Base-by-base conservation (phyloP, 2,797 vertebrate genomes). In the Bucorvus abyssinicus region DNA sequence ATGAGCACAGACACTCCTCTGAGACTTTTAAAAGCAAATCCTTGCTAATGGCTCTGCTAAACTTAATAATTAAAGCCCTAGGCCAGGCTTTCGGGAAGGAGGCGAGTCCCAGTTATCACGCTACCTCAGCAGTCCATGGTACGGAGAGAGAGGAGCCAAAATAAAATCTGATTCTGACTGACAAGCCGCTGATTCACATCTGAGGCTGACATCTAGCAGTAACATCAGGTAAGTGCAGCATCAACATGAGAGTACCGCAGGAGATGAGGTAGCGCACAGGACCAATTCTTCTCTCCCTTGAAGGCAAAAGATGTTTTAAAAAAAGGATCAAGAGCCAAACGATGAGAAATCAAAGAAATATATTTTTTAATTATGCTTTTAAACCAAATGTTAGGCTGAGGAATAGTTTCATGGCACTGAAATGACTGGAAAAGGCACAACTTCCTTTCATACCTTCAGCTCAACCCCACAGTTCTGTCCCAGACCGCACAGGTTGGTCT, bases 141-240 rank as follows among this genome's bases (percentile, higher is more conserved):
- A 52, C 53, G 9, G n/a, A 49, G 53, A 84, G n/a, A 27, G 3
- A 6, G 63, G 70, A 36, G 76, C 45, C 20, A 82, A 75, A 95
- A 93, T 59, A 77, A 74, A 57, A 85, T 32, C 44, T 71, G 57
- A 61, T 47, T 36, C 36, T 84, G 94, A 95, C 55, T 91, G 94
- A 93, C 88, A 89, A 73, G 67, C 2, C 53, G 42, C 27, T 32
- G 76, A 79, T 56, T 67, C 92, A 90, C 86, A 95, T 94, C 94
- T 93, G 94, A 96, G 95, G 78, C 94, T 95, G 96, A 95, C 95
- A 95, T 89, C 95, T 95, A 96, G 94, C 96, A 95, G 87, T 94
- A 78, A 85, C n/a, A 83, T 9, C 95, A 97, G 80, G 93, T 85
- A 96, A 96, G 87, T 91, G 89, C 95, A 96, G 76, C 36, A 91